Percentiles rank a stretch among this genome's conserved stretches.
phyloP scores from a whole-genome alignment of 2,888 invertebrate genomes.

The Drosophila aldrichi region DNA sequence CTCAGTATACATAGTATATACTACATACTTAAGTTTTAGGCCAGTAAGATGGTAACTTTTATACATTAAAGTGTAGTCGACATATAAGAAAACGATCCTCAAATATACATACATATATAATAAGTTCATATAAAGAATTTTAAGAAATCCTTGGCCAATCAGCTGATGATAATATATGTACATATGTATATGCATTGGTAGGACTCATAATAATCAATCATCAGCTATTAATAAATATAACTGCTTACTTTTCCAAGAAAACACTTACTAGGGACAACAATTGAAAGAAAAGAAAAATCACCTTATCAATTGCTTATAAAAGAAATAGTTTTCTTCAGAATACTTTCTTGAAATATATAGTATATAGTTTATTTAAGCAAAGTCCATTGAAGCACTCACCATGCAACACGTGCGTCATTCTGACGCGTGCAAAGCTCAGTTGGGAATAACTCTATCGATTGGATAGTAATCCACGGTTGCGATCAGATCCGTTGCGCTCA shows the following conservation, averaged over 20 bases:
- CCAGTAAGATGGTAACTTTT: not conserved
- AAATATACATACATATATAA: no score
- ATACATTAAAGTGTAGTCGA: not conserved
- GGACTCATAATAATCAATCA: not conserved
- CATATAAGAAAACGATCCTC: not conserved
- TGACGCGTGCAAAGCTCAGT: slow-evolving; percentile 37
- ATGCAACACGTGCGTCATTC: slow-evolving; percentile 18
- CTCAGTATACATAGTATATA: not conserved
- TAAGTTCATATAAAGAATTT: no score
- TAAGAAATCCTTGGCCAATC: no score
- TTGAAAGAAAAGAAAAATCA: not conserved
- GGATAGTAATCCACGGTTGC: slow-evolving; percentile 37
- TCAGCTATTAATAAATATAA: not conserved
- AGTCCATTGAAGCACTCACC: slow-evolving; percentile 31
- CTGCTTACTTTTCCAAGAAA: not conserved
- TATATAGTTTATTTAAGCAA: not conserved
- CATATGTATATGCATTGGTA: no score
- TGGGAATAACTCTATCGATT: slow-evolving; percentile 40
- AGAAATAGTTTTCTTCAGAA: not conserved
- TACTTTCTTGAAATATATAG: not conserved
- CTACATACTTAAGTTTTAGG: not conserved
- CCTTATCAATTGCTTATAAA: not conserved
- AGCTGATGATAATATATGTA: no score
- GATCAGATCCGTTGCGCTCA: slow-evolving; percentile 52
- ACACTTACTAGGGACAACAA: not conserved